phyloP scores from a whole-genome alignment of 2,797 vertebrate species.

The Mycteria americana region DNA sequence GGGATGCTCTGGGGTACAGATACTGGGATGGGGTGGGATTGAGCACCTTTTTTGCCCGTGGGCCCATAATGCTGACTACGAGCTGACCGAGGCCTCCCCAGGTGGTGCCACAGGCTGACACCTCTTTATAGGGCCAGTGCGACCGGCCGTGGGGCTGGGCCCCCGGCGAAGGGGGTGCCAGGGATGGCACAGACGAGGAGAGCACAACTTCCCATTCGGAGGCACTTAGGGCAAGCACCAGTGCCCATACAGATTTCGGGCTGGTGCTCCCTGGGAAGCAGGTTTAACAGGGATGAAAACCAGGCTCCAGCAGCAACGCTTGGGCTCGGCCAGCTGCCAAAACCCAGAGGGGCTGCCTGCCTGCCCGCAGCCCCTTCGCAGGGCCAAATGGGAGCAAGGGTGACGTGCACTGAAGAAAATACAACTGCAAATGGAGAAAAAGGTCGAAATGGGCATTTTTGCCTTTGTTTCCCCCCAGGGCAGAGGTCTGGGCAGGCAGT shows the following conservation, averaged over 20 bases:
- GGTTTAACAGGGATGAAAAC: background rate
- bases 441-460: background rate
- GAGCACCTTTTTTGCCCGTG: background rate
- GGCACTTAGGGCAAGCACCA: background rate
- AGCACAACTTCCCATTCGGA: background rate
- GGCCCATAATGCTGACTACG: background rate
- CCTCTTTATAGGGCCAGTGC: rapidly evolving
- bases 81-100: rapidly evolving
- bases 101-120: background rate
- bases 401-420: background rate
- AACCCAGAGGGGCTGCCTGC: background rate
- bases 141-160: background rate
- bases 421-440: background rate
- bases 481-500: background rate
- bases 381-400: background rate
- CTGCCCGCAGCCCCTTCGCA: rapidly evolving
- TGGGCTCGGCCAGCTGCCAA: background rate
- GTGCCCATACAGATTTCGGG: background rate
- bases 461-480: background rate
- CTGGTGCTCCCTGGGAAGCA: background rate
- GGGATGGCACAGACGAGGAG: background rate
- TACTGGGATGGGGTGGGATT: background rate
- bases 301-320: rapidly evolving
- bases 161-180: background rate
- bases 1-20: background rate